Evolutionary conservation across 2,113 vertebrate genomes (phyloP).

Genomic region (Eira barbara): DNA sequence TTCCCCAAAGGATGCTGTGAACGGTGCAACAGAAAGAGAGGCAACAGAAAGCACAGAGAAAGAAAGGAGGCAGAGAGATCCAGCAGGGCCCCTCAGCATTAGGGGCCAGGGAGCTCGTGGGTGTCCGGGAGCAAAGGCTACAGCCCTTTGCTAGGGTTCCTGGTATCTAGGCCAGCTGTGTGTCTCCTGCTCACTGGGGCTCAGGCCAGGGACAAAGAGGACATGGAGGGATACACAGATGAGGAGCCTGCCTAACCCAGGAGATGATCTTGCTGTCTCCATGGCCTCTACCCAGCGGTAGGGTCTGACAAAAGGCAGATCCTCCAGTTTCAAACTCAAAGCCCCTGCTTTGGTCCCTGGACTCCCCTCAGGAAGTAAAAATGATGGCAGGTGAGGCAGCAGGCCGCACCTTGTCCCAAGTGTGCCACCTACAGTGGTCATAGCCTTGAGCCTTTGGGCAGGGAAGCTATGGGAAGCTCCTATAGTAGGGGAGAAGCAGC

Average conservation of each 20-base stretch:
- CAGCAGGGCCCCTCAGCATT: not conserved
- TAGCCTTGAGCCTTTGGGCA: not conserved
- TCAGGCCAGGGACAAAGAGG: not conserved
- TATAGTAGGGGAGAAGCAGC: not conserved
- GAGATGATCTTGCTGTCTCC: not conserved
- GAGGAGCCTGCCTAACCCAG: not conserved
- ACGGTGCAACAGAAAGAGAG: not conserved
- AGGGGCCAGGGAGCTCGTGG: not conserved
- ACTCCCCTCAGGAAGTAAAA: not conserved
- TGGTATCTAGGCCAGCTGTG: not conserved
- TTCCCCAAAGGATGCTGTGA: not conserved
- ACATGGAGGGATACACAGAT: not conserved
- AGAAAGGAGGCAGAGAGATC: not conserved
- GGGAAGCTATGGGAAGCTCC: not conserved
- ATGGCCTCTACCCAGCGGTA: not conserved
- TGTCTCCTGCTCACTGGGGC: not conserved
- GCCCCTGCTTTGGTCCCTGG: not conserved
- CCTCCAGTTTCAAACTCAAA: not conserved
- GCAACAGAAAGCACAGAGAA: not conserved
- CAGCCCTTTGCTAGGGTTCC: not conserved
- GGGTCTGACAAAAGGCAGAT: not conserved
- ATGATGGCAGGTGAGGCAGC: not conserved
- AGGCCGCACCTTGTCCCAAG: not conserved
- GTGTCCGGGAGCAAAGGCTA: not conserved
- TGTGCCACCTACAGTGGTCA: not conserved